A percentile compares a stretch with the other conserved stretches of the same genome.
These are phyloP conservation scores for Myiozetetes cayanensis DNA, from an alignment of 2,113 vertebrate genomes.

Conservation along the genomic window DNA sequence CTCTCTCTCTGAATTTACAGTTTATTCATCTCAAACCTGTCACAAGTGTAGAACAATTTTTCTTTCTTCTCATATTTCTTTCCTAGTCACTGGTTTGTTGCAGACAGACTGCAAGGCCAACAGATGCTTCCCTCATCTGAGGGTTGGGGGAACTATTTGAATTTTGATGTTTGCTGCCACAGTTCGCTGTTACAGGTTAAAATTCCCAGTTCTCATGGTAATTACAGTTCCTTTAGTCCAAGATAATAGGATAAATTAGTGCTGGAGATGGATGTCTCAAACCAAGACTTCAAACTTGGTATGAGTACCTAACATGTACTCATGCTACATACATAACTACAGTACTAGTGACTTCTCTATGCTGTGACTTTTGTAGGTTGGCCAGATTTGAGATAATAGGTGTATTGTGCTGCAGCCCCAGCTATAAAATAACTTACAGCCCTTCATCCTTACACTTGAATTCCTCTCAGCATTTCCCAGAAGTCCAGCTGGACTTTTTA, in stretches of 20 bases:
- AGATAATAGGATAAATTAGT: not conserved
- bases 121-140: not conserved
- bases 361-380: not conserved
- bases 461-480: not conserved
- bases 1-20: slow-evolving; percentile 28
- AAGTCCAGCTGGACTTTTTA: not conserved
- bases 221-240: not conserved
- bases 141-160: not conserved
- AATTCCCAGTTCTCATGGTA: not conserved
- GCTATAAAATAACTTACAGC: not conserved
- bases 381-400: not conserved
- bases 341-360: not conserved
- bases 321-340: not conserved
- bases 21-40: slow-evolving; percentile 26
- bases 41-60: slow-evolving; percentile 5
- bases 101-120: not conserved
- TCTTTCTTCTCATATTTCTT: not conserved
- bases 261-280: not conserved
- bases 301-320: not conserved
- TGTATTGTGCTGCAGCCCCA: not conserved
- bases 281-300: not conserved
- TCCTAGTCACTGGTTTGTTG: not conserved
- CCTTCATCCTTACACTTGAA: not conserved
- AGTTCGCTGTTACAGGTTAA: not conserved
- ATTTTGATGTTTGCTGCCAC: not conserved